phyloP scores from a whole-genome alignment of 2,797 vertebrate genomes.

The Gila robusta region DNA sequence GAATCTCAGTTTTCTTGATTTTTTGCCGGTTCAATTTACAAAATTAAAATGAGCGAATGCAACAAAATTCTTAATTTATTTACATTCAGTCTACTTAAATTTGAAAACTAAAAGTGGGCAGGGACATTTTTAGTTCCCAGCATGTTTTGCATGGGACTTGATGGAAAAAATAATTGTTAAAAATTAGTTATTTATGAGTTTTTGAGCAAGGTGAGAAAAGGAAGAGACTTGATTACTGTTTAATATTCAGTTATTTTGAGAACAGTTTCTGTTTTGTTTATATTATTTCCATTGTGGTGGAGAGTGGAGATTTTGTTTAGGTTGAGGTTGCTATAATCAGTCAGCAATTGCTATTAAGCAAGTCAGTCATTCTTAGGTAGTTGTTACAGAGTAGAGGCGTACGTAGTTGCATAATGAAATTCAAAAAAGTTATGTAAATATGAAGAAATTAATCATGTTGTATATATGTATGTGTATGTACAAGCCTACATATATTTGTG shows the following conservation, averaged over 20 bases:
- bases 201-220: neutral
- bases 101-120: neutral
- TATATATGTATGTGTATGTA: neutral
- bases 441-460: neutral
- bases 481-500: no score
- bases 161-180: neutral
- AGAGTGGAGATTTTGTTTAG: neutral
- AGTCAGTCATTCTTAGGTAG: neutral
- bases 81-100: neutral
- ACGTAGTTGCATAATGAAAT: neutral
- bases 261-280: neutral
- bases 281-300: neutral
- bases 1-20: neutral
- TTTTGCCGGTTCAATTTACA: neutral
- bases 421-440: neutral
- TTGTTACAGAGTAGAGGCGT: neutral
- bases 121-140: neutral
- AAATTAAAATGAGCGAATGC: neutral
- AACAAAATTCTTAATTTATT: neutral
- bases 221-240: neutral
- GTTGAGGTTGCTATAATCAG: neutral
- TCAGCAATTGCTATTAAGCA: neutral
- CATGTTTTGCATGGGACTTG: neutral
- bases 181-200: neutral
- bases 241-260: neutral